Base-by-base conservation (phyloP, 2,888 invertebrate genomes). In the Thereva nobilitata region DNA sequence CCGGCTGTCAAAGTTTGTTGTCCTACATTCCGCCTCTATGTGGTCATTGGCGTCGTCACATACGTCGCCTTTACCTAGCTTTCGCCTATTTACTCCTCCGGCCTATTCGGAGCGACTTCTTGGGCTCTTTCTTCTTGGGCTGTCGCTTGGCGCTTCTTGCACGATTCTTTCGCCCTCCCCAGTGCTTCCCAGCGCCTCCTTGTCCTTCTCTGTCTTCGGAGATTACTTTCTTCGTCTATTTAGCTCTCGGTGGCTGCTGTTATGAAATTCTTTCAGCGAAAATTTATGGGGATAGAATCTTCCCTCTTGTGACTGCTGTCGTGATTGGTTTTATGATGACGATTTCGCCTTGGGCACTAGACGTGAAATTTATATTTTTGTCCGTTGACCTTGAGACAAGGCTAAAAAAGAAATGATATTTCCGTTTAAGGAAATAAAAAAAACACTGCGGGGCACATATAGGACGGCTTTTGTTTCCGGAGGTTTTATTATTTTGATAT, bases 11-110 rank as follows among this genome's bases (percentile, higher is more conserved):
- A 69, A 69, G 69, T 69, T 69, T 69, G 69, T 69, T 69, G 69
- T 69, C 69, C 69, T 67, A 69, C 56, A 67, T 69, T 69, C 54
- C 47, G 66, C 63, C 64, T 56, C 64, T 69, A 69, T 69, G 54
- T 69, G 64, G 69, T 69, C 69, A 67, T 69, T 69, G 69, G 63
- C 67, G 69, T 69, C 65, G 56, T 65, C 65, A 49, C 67, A 57
- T 63, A 23, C 54, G 52, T 64, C 53, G 52, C 64, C 54, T 64
- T 64, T 55, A 64, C 64, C 64, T 64, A 64, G 64, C 64, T 64
- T 64, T 64, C 64, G 64, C 64, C 54, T 64, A 64, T 64, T 64
- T 64, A 64, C 64, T 64, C 54, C 10, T 35, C 42, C 44, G 7
- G 52, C 64, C 42, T 42, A 44, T 53, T 35, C 64, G 42, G 53